Percentiles rank a stretch among this genome's conserved stretches.
These are phyloP conservation scores for Celastrina argiolus DNA, from an alignment of 2,888 invertebrate species.

Conservation along the genomic window DNA sequence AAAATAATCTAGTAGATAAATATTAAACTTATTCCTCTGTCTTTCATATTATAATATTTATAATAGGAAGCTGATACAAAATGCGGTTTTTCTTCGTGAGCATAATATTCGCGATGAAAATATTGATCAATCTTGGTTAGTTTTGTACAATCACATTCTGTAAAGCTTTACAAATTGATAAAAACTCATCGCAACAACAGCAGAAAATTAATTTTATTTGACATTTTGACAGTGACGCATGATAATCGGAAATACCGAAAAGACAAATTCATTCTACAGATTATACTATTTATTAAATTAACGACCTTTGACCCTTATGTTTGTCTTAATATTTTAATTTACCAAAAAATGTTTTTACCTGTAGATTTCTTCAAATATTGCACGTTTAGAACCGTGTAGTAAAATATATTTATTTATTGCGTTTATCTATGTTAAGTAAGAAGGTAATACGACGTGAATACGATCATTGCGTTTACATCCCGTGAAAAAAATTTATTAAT, in stretches of 20 bases:
- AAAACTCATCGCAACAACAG: neutral
- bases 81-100: neutral
- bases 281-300: no score
- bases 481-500: no score
- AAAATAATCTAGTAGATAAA: slow-evolving; percentile 30
- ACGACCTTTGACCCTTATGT: no score
- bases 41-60: slow-evolving; percentile 15
- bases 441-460: no score
- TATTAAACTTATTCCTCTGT: slow-evolving; percentile 13
- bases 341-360: no score
- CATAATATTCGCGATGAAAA: neutral
- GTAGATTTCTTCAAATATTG: no score
- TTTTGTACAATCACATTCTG: slow-evolving; percentile 4
- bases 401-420: no score
- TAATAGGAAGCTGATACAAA: neutral
- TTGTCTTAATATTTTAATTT: no score
- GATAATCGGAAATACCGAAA: neutral
- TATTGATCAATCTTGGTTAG: neutral
- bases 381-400: no score
- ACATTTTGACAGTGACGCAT: neutral
- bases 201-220: neutral
- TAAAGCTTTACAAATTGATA: neutral
- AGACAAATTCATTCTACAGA: slow-evolving; percentile 4
- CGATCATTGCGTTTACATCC: no score
- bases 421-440: no score